Evolutionary conservation across 2,113 vertebrate species (phyloP), one percentile per base, ranked within the genome.

Genomic region (Aphyosemion australe): DNA sequence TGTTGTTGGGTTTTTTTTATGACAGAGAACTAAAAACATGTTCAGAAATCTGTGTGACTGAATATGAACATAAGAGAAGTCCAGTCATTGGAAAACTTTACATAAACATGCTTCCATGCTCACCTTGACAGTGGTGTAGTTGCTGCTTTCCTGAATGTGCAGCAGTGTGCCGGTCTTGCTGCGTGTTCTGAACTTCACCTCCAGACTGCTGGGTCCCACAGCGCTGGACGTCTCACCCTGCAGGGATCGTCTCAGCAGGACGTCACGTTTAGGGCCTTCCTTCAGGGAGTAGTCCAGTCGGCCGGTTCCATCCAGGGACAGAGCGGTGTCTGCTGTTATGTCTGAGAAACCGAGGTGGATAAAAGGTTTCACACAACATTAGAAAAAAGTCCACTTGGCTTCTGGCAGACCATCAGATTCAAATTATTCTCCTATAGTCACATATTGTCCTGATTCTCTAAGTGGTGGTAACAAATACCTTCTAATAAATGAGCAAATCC

Each of bases 91-190:
- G 5, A 53, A 53, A 8, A 12, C 41, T 12, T 42, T 12, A 50
- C 12, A 11, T 18, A 51, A 12, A 26, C 20, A 6, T 14, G 26
- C 10, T 42, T 56, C 18, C 50, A 10, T 18, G 12, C 49, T 74
- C 50, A 96, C 97, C 95, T 95, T 97, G 56, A 99, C 84, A 0
- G 95, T 97, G 15, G 96, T 99, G 86, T 97, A 98, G 93, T 99
- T 98, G 91, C 95, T 98, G 93, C 82, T 96, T 82, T 97, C 97
- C 78, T 97, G 96, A 52, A 98, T 32, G 0, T 98, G 96, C 72
- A 98, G 83, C 85, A 99, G 85, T 5, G 96, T 69, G 1, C 96
- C 96, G 0, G 89, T 97, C 89, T 96, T 95, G 15, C 94, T 94
- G 60, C 96, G 94, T 0, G 97, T 99, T 80, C 97, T 94, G 91